A percentile compares a stretch with the other conserved stretches of the same genome.
These are phyloP conservation scores for Anastrepha obliqua DNA, from an alignment of 1,140 invertebrate genomes.

Conservation along the genomic window DNA sequence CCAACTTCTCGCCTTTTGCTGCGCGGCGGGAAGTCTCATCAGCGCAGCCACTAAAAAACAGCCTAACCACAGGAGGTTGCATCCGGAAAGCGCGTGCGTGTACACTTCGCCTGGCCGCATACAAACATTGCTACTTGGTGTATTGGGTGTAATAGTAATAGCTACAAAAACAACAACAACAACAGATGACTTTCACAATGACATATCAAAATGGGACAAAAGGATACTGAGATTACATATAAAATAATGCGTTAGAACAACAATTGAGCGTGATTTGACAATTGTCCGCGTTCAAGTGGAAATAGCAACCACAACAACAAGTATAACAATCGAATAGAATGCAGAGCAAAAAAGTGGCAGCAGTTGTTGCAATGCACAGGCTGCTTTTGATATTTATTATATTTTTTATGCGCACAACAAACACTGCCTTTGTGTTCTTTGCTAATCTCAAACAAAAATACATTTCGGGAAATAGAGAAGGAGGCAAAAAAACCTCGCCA, in stretches of 20 bases:
- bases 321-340: neutral
- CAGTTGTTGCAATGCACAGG: neutral
- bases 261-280: constrained; percentile 45
- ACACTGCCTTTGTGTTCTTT: neutral
- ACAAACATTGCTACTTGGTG: neutral
- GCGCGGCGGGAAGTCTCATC: constrained; percentile 44
- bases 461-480: neutral
- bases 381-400: neutral
- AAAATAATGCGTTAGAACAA: constrained; percentile 3
- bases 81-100: neutral
- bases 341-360: neutral
- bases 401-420: neutral
- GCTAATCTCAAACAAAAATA: constrained; percentile 21
- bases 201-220: constrained; percentile 14
- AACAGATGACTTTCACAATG: neutral
- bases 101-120: neutral
- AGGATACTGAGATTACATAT: neutral
- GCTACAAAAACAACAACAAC: neutral
- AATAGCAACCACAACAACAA: constrained; percentile 47
- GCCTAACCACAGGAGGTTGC: constrained; percentile 53
- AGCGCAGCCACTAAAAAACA: constrained; percentile 54
- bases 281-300: constrained; percentile 48
- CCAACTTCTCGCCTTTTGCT: constrained; percentile 45
- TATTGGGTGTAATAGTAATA: constrained; percentile 16
- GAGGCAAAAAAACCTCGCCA: neutral